Conservation (phyloP, 2,888 invertebrate species). For the Dasysyrphus tricinctus region DNA sequence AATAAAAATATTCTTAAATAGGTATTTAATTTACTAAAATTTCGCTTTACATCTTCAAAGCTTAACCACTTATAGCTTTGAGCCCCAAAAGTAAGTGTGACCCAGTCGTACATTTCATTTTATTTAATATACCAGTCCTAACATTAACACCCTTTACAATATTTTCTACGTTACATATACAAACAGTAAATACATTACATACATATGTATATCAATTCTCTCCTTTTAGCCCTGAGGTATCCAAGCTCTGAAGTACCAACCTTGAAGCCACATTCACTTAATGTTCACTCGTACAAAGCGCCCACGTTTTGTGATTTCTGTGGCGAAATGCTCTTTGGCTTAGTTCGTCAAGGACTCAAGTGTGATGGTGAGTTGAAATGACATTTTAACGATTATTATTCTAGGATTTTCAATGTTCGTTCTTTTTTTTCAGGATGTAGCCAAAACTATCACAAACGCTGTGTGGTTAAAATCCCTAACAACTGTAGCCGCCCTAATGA, state of each 20-base stretch:
- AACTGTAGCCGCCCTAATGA: constrained; percentile 90
- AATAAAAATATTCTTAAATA: no score
- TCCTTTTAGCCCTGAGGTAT: constrained; percentile 83
- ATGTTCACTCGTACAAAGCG: constrained; percentile 98
- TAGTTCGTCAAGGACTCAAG: constrained; percentile 98
- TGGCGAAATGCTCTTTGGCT: constrained; percentile 99
- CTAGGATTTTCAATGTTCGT: constrained; percentile 14
- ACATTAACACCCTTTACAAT: constrained; percentile 22
- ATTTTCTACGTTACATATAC: constrained; percentile 34
- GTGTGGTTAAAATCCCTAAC: constrained; percentile 98
- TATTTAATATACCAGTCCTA: not conserved
- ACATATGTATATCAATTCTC: constrained; percentile 11
- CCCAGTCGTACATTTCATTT: not conserved
- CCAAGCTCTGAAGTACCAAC: constrained; percentile 85
- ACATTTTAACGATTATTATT: not conserved
- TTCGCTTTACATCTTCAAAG: no score
- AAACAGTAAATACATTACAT: no score
- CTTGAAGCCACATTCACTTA: constrained; percentile 94
- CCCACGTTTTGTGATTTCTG: constrained; percentile 99
- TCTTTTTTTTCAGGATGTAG: constrained; percentile 91
- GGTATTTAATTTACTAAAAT: no score
- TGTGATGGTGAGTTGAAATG: constrained; percentile 92
- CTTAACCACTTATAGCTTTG: not conserved
- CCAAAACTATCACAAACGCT: constrained; percentile 99
- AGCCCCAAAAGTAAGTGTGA: not conserved